phyloP scores from a whole-genome alignment of 2,113 vertebrate genomes.

The Reinhardtius hippoglossoides region DNA sequence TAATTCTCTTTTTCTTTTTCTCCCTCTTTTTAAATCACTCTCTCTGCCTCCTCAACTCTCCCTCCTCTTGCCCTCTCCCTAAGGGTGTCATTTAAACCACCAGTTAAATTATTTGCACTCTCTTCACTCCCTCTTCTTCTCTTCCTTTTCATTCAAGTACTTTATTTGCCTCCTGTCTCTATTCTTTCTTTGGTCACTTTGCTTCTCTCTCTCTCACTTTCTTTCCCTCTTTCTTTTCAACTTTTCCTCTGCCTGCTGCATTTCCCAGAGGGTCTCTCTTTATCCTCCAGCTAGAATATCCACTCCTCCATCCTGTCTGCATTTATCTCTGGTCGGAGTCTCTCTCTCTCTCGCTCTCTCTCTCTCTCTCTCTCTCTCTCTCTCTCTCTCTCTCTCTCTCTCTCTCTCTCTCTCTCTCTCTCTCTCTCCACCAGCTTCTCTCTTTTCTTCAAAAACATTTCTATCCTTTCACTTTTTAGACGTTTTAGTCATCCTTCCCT shows the following conservation, averaged over 20 bases:
- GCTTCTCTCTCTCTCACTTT: conserved; percentile 25
- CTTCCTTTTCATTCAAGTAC: conserved; percentile 12
- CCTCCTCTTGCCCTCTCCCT: conserved; percentile 14
- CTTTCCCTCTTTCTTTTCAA: conserved; percentile 46
- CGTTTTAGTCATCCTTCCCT: conserved; percentile 16
- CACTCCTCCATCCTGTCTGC: conserved; percentile 18
- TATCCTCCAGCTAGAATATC: conserved; percentile 49
- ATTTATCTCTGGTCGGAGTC: conserved; percentile 35
- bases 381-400: too few relatives aligned
- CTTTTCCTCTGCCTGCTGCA: conserved; percentile 18
- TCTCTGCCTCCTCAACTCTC: neutral
- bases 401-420: too few relatives aligned
- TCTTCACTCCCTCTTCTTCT: conserved; percentile 13
- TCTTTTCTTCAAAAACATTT: conserved; percentile 29
- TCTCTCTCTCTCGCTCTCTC: neutral
- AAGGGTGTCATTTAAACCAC: conserved; percentile 47
- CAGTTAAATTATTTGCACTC: conserved; percentile 48
- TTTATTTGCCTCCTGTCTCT: conserved; percentile 36
- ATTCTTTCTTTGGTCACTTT: conserved; percentile 37
- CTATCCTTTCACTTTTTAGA: conserved; percentile 7
- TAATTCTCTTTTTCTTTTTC: neutral
- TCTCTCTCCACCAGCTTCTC: neutral
- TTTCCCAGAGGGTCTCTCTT: conserved; percentile 49
- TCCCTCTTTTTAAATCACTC: neutral
- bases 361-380: too few relatives aligned